phyloP scores from a whole-genome alignment of 2,888 invertebrate genomes.

The Athalia circularis region DNA sequence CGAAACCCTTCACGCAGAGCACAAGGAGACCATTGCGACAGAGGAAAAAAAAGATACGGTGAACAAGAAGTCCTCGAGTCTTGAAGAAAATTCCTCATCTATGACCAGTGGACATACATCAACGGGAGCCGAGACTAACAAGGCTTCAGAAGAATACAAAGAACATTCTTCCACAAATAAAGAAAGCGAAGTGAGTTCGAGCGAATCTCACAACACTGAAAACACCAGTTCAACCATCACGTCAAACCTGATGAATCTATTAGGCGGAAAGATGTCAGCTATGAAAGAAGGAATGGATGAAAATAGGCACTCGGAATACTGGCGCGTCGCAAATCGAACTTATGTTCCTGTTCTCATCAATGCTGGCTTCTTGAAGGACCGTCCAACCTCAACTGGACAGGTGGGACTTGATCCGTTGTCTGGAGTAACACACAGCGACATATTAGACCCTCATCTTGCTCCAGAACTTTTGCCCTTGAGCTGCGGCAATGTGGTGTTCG shows the following conservation, averaged over 20 bases:
- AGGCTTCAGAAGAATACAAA: not conserved
- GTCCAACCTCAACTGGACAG: not conserved
- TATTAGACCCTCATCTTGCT: not conserved
- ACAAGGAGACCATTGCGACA: not conserved
- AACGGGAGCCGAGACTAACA: not conserved
- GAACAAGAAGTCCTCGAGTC: not conserved
- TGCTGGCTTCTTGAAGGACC: constrained; percentile 23
- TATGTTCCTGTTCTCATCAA: constrained; percentile 29
- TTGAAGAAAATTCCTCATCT: not conserved
- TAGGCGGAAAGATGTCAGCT: constrained; percentile 13
- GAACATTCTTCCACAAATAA: not conserved
- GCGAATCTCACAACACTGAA: not conserved
- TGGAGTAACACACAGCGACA: constrained; percentile 2
- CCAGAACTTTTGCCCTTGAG: constrained; percentile 7
- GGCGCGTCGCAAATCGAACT: not conserved
- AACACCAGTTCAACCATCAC: not conserved
- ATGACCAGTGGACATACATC: not conserved
- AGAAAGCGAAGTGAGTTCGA: not conserved
- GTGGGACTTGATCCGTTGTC: constrained; percentile 1
- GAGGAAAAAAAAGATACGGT: not conserved
- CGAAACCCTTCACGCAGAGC: not conserved
- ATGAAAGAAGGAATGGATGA: not conserved
- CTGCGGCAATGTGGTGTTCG: constrained; percentile 21
- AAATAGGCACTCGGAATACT: not conserved
- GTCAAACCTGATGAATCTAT: constrained; percentile 1